Evolutionary conservation across 2,113 vertebrate species (phyloP).

Genomic region (Percina caprodes): DNA sequence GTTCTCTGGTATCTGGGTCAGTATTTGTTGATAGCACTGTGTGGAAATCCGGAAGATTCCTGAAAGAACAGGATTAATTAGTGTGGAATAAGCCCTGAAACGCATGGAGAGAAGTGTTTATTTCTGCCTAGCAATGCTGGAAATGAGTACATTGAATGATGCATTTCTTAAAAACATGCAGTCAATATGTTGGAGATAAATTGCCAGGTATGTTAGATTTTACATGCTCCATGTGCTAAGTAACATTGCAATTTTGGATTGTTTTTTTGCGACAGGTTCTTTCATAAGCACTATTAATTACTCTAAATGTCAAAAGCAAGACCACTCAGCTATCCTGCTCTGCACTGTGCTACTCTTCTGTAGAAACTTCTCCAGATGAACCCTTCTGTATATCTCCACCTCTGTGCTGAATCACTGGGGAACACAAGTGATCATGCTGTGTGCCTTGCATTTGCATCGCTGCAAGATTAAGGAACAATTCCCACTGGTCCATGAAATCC

Average conservation of each 20-base stretch:
- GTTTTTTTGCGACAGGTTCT: neutral
- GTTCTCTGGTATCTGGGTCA: conserved; percentile 51
- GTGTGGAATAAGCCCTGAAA: neutral
- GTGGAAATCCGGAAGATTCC: conserved; percentile 42
- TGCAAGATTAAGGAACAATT: conserved; percentile 51
- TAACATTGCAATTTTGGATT: neutral
- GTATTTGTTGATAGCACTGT: conserved; percentile 23
- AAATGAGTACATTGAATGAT: neutral
- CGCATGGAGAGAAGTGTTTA: neutral
- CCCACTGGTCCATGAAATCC: conserved; percentile 64
- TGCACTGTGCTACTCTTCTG: conserved; percentile 2
- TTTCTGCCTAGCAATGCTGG: neutral
- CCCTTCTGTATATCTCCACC: conserved; percentile 38
- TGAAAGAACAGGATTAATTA: conserved; percentile 21
- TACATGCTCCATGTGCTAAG: neutral
- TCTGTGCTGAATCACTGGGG: conserved; percentile 30
- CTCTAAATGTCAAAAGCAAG: neutral
- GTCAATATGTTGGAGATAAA: neutral
- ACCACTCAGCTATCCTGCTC: conserved; percentile 10
- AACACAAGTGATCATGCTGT: conserved; percentile 42
- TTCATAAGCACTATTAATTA: conserved; percentile 4
- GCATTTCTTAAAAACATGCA: conserved; percentile 14
- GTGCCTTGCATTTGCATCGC: conserved; percentile 44
- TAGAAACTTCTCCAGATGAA: conserved; percentile 41
- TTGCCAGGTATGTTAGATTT: neutral